Evolutionary conservation across 2,888 invertebrate species (phyloP), one percentile per base, ranked within the genome.

Genomic region (Ochropleura leucogaster): DNA sequence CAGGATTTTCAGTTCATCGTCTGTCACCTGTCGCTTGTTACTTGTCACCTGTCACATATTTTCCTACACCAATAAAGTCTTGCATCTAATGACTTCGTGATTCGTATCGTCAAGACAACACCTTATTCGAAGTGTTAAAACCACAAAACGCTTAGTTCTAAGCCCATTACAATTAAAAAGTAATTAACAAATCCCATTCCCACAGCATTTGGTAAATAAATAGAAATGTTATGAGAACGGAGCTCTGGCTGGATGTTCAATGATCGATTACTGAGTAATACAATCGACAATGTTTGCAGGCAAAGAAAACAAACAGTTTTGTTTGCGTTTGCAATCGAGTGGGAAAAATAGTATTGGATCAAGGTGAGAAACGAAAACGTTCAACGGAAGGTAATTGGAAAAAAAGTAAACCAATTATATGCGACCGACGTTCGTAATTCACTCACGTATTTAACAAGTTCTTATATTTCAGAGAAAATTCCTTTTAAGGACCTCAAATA

Each of bases 221-320:
- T 73, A 80, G 69, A 78, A 87, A 87, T 91, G 90, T 90, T 91
- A 86, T 91, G 91, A 89, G 90, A 91, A 85, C 77, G 69, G 64
- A 70, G 64, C 81, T 66, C 71, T 64, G 65, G 75, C 62, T 79
- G 80, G 80, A 65, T 87, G 84, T 87, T 84, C 86, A 88, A 82
- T 81, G 83, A 84, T 81, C 75, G 74, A 74, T 79, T 81, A 70
- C 73, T 51, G 74, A 68, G 71, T 71, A 81, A 76, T 68, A 88
- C 90, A 89, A 88, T 87, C 68, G 78, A 82, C 82, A 70, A 79
- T 87, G 86, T 87, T 85, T 82, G 74, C 71, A 64, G 68, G 69
- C 42, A 68, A 63, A 75, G 76, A 84, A 85, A 87, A 90, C 89
- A 89, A 89, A 85, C 44, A 83, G 82, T 79, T 62, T 85, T 87